Percentiles rank a stretch among this genome's conserved stretches.
phyloP scores from a whole-genome alignment of 2,113 vertebrate species.

The Aythya baeri region DNA sequence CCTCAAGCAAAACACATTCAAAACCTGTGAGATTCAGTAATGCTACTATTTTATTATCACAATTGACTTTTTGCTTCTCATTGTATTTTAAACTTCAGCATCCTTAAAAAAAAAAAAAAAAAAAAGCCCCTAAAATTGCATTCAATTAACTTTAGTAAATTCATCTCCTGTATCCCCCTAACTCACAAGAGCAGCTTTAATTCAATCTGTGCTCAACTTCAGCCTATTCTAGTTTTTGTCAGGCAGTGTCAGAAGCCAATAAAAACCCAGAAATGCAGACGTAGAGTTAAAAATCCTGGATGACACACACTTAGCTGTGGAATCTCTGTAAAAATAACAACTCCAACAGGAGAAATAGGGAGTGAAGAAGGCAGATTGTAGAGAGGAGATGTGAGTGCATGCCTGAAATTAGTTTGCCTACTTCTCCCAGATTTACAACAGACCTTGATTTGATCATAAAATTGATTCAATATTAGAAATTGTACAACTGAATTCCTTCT shows the following conservation, averaged over 20 bases:
- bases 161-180: background rate
- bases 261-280: background rate
- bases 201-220: background rate
- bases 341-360: background rate
- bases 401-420: background rate
- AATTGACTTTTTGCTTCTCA: background rate
- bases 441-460: background rate
- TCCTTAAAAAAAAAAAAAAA: background rate
- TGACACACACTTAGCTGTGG: background rate
- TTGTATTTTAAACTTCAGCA: too few relatives aligned
- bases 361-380: background rate
- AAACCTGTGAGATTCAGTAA: background rate
- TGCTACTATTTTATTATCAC: conserved; percentile 19
- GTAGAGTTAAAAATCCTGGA: background rate
- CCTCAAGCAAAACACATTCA: background rate
- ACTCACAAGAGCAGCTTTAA: background rate
- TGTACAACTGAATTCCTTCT: background rate
- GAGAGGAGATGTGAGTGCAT: background rate
- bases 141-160: conserved; percentile 27
- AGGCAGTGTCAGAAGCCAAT: background rate
- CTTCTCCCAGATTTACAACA: background rate
- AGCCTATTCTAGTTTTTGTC: background rate
- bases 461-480: background rate
- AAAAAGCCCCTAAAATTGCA: background rate
- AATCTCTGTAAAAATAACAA: background rate